A percentile compares a stretch with the other conserved stretches of the same genome.
These are phyloP conservation scores for Aulostomus chinensis DNA, from an alignment of 2,797 vertebrate genomes.

Conservation along the genomic window DNA sequence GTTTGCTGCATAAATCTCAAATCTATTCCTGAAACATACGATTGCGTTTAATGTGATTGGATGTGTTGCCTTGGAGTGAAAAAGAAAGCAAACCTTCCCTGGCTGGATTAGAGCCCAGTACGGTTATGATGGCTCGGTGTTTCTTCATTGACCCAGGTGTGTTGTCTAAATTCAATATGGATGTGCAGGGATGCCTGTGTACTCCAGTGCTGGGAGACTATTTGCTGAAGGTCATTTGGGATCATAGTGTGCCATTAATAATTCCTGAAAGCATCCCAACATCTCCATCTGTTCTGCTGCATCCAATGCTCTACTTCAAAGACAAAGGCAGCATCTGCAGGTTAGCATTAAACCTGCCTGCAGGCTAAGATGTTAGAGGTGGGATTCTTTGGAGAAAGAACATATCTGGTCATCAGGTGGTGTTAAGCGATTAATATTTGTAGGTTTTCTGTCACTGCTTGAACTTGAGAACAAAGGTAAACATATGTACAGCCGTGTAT, in stretches of 20 bases:
- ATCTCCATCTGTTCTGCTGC: constrained; percentile 78
- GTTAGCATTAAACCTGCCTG: constrained; percentile 65
- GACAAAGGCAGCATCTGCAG: constrained; percentile 73
- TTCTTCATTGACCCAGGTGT: constrained; percentile 71
- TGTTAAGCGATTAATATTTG: constrained; percentile 51
- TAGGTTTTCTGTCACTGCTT: constrained; percentile 42
- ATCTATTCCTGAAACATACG: constrained; percentile 72
- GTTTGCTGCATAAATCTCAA: constrained; percentile 66
- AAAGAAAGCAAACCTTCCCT: constrained; percentile 44
- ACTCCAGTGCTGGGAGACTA: constrained; percentile 67
- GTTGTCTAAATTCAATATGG: constrained; percentile 78
- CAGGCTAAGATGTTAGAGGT: constrained; percentile 63
- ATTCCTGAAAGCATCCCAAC: constrained; percentile 79
- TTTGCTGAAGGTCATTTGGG: constrained; percentile 83
- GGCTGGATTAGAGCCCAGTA: constrained; percentile 58
- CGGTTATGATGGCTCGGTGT: constrained; percentile 61
- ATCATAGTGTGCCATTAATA: constrained; percentile 83
- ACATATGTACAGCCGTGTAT: constrained; percentile 19
- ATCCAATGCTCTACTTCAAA: constrained; percentile 72
- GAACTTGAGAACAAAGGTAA: constrained; percentile 21
- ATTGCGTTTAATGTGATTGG: constrained; percentile 65
- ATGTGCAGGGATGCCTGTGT: constrained; percentile 67
- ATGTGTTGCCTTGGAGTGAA: constrained; percentile 36
- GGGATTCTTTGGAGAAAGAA: constrained; percentile 55
- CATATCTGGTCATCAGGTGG: constrained; percentile 49